phyloP scores from a whole-genome alignment of 2,113 vertebrate species.

The Chamaetylas fuelleborni region DNA sequence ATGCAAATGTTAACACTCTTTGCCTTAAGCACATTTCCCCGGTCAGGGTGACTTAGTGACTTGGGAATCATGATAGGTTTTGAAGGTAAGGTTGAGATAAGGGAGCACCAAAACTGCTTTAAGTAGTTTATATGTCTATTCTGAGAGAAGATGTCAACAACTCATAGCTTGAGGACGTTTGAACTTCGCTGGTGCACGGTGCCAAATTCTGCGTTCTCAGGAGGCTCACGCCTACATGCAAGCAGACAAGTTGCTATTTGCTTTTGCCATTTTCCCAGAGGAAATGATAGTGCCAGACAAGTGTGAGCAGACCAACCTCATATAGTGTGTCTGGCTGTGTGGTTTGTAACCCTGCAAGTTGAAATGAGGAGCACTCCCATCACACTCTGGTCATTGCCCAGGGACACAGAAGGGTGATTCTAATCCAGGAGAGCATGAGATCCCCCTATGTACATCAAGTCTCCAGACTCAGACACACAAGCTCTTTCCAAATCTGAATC shows the following conservation, averaged over 20 bases:
- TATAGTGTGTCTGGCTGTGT: not conserved
- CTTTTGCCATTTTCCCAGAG: constrained; percentile 59
- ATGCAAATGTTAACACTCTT: not conserved
- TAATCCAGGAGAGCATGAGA: not conserved
- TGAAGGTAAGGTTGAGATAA: not conserved
- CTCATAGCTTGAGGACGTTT: not conserved
- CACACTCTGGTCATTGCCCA: not conserved
- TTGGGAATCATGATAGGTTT: not conserved
- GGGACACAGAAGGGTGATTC: not conserved
- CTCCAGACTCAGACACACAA: not conserved
- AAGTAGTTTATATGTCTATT: not conserved
- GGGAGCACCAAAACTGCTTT: not conserved
- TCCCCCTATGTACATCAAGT: not conserved
- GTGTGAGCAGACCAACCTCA: constrained; percentile 42
- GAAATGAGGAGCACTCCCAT: not conserved
- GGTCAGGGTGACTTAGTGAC: not conserved
- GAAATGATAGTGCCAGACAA: constrained; percentile 49
- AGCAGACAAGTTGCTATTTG: constrained; percentile 56
- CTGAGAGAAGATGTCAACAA: constrained; percentile 38
- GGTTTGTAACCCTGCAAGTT: not conserved
- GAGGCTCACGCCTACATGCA: constrained; percentile 40
- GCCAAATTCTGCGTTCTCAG: constrained; percentile 39
- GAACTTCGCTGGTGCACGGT: not conserved
- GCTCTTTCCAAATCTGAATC: not conserved
- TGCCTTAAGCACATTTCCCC: not conserved